A percentile compares a stretch with the other conserved stretches of the same genome.
Evolutionary conservation across 2,113 vertebrate species (phyloP).

Genomic region (Burhinus bistriatus): DNA sequence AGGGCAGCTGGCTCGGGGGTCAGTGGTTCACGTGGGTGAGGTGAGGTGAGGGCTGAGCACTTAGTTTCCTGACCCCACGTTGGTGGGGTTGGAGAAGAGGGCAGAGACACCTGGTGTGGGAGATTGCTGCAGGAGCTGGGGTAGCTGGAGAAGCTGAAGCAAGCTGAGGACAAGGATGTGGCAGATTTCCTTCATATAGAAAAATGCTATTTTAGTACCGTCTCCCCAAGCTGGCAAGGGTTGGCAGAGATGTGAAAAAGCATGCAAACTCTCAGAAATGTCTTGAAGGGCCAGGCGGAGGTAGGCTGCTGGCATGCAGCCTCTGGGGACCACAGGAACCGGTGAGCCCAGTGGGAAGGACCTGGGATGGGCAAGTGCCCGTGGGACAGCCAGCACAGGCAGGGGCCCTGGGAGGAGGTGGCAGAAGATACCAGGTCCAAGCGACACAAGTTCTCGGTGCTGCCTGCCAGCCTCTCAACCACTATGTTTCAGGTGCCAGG

Average conservation of each 20-base stretch:
- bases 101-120: not conserved
- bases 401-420: not conserved
- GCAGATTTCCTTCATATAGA: not conserved
- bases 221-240: not conserved
- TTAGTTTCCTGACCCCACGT: not conserved
- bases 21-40: fast-evolving
- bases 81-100: not conserved
- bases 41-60: not conserved
- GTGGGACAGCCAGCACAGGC: fast-evolving
- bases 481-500: fast-evolving
- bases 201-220: not conserved
- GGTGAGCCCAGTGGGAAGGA: fast-evolving
- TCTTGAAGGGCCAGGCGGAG: fast-evolving
- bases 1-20: fast-evolving
- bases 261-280: not conserved
- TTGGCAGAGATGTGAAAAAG: not conserved
- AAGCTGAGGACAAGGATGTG: not conserved
- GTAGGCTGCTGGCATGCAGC: fast-evolving
- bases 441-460: not conserved
- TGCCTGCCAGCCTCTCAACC: not conserved
- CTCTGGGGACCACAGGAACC: not conserved
- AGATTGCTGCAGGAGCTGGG: not conserved
- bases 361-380: fast-evolving
- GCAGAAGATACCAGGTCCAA: not conserved
- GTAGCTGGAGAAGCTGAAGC: not conserved